Conservation (phyloP, 2,113 vertebrate species). For the Hypomesus transpacificus region DNA sequence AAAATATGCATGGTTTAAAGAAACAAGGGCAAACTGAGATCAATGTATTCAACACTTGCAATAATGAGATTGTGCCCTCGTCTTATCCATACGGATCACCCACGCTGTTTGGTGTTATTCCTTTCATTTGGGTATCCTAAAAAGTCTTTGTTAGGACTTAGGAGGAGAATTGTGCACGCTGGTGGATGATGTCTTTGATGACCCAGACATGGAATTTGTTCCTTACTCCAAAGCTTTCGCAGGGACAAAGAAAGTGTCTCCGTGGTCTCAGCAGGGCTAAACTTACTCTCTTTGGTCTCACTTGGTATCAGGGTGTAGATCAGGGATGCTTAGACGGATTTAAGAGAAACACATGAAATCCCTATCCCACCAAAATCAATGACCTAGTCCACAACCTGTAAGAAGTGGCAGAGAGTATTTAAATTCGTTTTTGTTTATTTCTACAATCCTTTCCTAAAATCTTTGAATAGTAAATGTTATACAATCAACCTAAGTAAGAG, state of each 20-base stretch:
- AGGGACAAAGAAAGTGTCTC: slow-evolving; percentile 2
- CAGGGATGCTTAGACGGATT: slow-evolving; percentile 55
- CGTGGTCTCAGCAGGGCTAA: slow-evolving; percentile 16
- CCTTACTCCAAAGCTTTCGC: slow-evolving; percentile 4
- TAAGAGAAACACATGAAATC: slow-evolving; percentile 39
- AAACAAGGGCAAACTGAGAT: too few species aligned
- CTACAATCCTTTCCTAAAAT: background rate
- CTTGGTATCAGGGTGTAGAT: slow-evolving; percentile 28
- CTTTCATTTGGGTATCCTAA: slow-evolving; percentile 4
- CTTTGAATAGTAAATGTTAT: too few species aligned
- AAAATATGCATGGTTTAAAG: too few species aligned
- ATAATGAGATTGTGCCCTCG: background rate
- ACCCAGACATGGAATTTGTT: slow-evolving; percentile 2
- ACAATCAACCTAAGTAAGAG: too few species aligned
- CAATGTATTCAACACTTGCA: background rate
- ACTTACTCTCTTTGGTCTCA: slow-evolving; percentile 24
- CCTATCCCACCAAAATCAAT: slow-evolving; percentile 58
- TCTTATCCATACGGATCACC: background rate
- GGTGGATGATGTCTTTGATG: slow-evolving; percentile 3
- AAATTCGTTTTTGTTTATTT: slow-evolving; percentile 40
- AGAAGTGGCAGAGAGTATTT: slow-evolving; percentile 23
- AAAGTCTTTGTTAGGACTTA: background rate
- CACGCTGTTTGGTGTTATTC: background rate
- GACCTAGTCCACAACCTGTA: slow-evolving; percentile 51
- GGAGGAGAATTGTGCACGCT: background rate